phyloP scores from a whole-genome alignment of 2,113 vertebrate genomes.

The Ceratotherium simum region DNA sequence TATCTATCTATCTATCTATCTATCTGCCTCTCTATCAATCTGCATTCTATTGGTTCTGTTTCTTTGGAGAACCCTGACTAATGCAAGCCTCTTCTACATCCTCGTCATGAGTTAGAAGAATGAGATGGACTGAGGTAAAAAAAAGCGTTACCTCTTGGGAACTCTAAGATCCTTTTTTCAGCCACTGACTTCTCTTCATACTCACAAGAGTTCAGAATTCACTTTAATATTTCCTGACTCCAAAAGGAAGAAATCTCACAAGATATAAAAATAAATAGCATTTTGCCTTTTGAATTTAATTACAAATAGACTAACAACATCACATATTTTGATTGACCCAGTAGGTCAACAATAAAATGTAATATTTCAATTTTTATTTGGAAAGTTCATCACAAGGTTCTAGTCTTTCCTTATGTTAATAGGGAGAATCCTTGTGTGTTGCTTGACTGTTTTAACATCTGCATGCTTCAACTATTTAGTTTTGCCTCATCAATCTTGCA shows the following conservation, averaged over 20 bases:
- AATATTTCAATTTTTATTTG: neutral
- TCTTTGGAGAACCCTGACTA: neutral
- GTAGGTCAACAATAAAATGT: neutral
- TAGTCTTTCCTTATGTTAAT: neutral
- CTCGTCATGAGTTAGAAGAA: neutral
- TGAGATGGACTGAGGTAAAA: neutral
- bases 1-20: neutral
- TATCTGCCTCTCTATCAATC: neutral
- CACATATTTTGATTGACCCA: neutral
- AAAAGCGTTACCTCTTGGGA: neutral
- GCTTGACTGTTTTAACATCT: slow-evolving; percentile 12
- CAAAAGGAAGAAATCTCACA: neutral
- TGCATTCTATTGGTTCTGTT: neutral
- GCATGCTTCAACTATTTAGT: slow-evolving; percentile 1
- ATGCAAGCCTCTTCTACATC: neutral
- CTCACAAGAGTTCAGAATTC: neutral
- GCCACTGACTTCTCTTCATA: neutral
- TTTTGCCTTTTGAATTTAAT: neutral
- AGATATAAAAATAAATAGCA: neutral
- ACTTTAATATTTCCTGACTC: neutral
- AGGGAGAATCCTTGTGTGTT: neutral
- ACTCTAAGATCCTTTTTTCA: neutral
- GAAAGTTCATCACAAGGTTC: neutral
- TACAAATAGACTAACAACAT: neutral
- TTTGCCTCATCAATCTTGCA: slow-evolving; percentile 54